Evolutionary conservation across 2,113 vertebrate species (phyloP), one percentile per base, ranked within the genome.

Genomic region (Mungos mungo): DNA sequence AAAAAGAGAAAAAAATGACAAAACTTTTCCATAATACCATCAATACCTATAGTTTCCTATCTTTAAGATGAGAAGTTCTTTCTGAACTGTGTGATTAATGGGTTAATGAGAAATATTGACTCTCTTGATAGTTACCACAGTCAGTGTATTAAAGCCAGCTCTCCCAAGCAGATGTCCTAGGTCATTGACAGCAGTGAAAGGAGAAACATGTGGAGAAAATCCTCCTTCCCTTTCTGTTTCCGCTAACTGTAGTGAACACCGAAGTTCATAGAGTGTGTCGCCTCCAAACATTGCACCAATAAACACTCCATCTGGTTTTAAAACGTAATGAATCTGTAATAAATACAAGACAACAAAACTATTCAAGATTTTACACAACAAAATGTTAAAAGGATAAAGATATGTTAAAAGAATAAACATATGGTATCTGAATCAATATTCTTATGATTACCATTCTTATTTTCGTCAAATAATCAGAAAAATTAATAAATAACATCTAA

Each of bases 251-350:
- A 99, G 98, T 0, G 99, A 99, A 96, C 99, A 99, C n/a, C 99
- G 99, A 94, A 99, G 99, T 98, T 99, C 99, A 60, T 99, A 99
- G 7, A 99, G 99, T 0, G 99, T 99, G 88, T 99, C 99, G 0
- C 99, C 99, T 3, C 99, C 99, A n/a, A 99, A 98, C 99, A 99
- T 99, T 0, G 99, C 99, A 2, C 99, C 99, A 60, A 99, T 99
- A 97, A 99, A 99, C 2, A 99, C 99, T 0, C 99, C 99, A 71
- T 99, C 99, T 0, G 99, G 99, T 98, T 99, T 99, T 95, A 99
- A 99, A 54, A 99, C 99, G 8, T 98, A 99, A 60, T 99, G 99
- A 97, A 99, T 99, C 99, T 99, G 96, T 68, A 97, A 76, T 21
- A 98, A 97, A 97, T 54, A 86, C 5, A 97, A 97, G 41, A 95